Base-by-base conservation (phyloP, 2,888 invertebrate species). In the Platerodrilus igneus region DNA sequence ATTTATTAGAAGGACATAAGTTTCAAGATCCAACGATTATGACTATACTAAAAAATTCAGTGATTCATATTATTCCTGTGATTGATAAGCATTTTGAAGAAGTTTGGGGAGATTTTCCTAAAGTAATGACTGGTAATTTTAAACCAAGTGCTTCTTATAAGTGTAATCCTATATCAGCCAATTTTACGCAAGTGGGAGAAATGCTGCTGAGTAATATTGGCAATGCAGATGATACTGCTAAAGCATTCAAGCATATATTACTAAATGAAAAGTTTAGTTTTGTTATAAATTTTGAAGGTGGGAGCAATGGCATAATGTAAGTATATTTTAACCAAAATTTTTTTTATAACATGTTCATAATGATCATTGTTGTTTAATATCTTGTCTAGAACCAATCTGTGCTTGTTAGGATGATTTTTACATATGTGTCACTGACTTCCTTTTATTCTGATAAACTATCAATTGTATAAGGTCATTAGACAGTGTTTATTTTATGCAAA, bases 11-110 rank as follows among this genome's bases (percentile, higher is more conserved):
- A 34, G 91, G 87, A 0, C 78, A 83, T 60, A 69, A 73, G 26
- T 72, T 80, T 34, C 79, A 79, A 15, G 82, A 91, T 55, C 79
- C 81, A 0, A 63, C 73, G 1, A 79, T 87, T 46, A 62, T 72
- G 22, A 67, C 69, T 11, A 66, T 94, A 8, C 62, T 94, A 3
- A 71, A 83, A 31, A 80, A 79, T 48, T 73, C 83, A 1, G 85
- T 89, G 3, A 63, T 94, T 20, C 87, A 91, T 63, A 77, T 94
- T 51, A 75, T 91, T 51, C 92, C 92, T 0, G 73, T 73, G 2
- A 67, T 81, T 4, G 80, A 81, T 60, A 68, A 70, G n/a, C 70
- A 70, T 3, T 76, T 77, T 39, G 74, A 76, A 41, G 62, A 68
- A 18, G 62, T 73, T 20, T 57, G 66, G 51, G 63, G 69, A 3